phyloP scores from a whole-genome alignment of 2,113 vertebrate species.

The Raja brachyura region DNA sequence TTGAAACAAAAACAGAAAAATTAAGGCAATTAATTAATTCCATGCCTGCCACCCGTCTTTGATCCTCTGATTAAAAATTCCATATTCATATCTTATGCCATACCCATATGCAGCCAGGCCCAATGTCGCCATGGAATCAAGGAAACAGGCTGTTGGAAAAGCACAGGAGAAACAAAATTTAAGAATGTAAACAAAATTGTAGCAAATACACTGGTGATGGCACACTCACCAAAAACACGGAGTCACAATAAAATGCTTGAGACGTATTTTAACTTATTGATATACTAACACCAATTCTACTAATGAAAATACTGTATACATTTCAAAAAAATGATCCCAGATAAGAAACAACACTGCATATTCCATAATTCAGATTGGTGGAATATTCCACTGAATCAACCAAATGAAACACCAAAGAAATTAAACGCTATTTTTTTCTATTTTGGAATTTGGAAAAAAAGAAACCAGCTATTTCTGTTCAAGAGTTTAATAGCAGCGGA shows the following conservation, averaged over 20 bases:
- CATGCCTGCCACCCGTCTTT: conserved; percentile 89
- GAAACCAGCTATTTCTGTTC: background rate
- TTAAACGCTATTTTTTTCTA: background rate
- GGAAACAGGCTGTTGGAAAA: conserved; percentile 74
- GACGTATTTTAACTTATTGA: background rate
- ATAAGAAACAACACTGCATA: background rate
- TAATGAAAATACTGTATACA: background rate
- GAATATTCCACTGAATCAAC: background rate
- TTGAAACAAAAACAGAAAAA: background rate
- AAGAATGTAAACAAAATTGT: background rate
- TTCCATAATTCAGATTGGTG: background rate
- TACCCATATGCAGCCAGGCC: conserved; percentile 92
- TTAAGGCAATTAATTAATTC: background rate
- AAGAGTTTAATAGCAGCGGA: too few species aligned
- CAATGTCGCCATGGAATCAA: conserved; percentile 93
- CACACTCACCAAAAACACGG: background rate
- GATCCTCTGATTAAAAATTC: conserved; percentile 97
- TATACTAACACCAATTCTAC: background rate
- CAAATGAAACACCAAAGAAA: background rate
- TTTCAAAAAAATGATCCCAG: background rate
- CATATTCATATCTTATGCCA: conserved; percentile 92
- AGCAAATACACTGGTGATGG: too few species aligned
- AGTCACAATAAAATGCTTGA: background rate
- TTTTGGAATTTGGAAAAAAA: background rate
- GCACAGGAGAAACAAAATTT: conserved; percentile 19